Evolutionary conservation across 2,113 vertebrate genomes (phyloP), one percentile per base, ranked within the genome.

Genomic region (Cisticola juncidis): DNA sequence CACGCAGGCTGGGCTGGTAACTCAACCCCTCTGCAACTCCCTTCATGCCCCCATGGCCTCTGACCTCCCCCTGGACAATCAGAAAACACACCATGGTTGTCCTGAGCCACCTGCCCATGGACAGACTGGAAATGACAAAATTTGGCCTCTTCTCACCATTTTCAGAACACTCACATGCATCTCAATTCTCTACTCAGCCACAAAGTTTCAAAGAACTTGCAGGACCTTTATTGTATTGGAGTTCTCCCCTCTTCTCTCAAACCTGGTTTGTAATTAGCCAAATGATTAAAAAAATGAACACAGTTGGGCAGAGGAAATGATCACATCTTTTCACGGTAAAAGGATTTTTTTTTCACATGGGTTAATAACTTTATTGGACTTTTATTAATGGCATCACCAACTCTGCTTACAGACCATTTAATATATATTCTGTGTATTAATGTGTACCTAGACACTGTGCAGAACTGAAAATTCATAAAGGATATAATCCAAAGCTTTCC

Each of bases 31-130:
- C 33, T 70, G 20, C 17, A 80, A 9, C 0, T 25, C 11, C 17
- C 5, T 28, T 40, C 0, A 0, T 22, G 9, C 38, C 6, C 15
- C 45, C 19, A 14, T 19, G 19, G 8, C 7, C 42, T 61, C 51
- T 36, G 33, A 20, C 57, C 66, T 76, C 35, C 3, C 17, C 12
- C n/a, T 6, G 26, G 35, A 68, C 19, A 79, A 88, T 8, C 26
- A 71, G 17, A 81, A 79, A 87, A 62, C 22, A 50, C 17, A 40
- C 11, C 4, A 0, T 11, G 22, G 18, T 19, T 86, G 31, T 95
- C 71, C 68, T 48, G 33, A 81, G 51, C 33, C 23, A 9, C 33
- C 28, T 77, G 53, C 24, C 68, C n/a, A 3, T 1, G 3, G 35
- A 22, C 68, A 77, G 45, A 25, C 26, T 44, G 29, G 22, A 19